phyloP scores from a whole-genome alignment of 2,797 vertebrate species.

The Dallia pectoralis region DNA sequence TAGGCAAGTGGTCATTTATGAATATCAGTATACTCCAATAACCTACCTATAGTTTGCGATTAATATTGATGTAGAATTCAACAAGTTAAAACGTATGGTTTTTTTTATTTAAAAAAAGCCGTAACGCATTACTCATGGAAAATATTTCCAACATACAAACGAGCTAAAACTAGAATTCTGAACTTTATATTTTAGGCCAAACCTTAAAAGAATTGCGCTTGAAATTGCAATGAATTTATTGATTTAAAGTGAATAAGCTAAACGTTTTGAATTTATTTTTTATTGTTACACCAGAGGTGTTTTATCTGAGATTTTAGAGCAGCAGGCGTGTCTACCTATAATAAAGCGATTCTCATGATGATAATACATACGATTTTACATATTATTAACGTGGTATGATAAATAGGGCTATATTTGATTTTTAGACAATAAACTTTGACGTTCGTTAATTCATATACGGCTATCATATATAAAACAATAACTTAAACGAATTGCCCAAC shows the following conservation, averaged over 20 bases:
- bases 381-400: not conserved
- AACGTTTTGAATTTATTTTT: not conserved
- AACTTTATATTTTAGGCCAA: not conserved
- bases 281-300: not conserved
- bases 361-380: not conserved
- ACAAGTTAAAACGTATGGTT: not conserved
- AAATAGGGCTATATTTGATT: not conserved
- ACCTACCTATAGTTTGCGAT: not conserved
- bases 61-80: not conserved
- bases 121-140: not conserved
- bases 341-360: not conserved
- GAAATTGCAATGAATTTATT: too few species aligned
- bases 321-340: not conserved
- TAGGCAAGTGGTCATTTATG: too few species aligned
- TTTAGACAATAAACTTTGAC: not conserved
- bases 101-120: too few species aligned
- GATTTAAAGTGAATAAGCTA: not conserved
- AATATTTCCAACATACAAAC: not conserved
- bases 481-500: too few species aligned
- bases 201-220: not conserved
- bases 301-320: not conserved
- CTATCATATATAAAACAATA: not conserved
- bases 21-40: too few species aligned
- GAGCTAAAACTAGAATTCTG: not conserved
- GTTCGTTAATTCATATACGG: not conserved